These are phyloP conservation scores for Virgularia gustaviana DNA, from an alignment of 92 coral and sea anemone genomes.

Conservation along the genomic window DNA sequence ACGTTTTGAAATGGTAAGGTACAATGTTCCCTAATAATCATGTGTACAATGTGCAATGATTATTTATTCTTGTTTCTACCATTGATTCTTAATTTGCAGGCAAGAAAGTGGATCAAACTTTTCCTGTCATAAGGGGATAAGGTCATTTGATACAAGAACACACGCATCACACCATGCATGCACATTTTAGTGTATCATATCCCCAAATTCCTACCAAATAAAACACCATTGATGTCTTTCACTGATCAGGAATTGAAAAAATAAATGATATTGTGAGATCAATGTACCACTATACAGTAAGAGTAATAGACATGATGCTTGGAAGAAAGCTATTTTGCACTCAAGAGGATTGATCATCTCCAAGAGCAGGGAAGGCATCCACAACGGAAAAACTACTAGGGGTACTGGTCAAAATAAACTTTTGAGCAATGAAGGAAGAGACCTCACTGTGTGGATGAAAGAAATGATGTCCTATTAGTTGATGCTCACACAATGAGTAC, in stretches of 20 bases:
- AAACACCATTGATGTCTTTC: slow-evolving; percentile 8
- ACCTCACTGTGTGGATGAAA: slow-evolving; percentile 26
- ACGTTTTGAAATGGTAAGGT: no score
- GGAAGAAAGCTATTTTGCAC: slow-evolving; percentile 52
- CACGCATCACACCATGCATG: slow-evolving; percentile 35
- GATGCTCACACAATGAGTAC: slow-evolving; percentile 1
- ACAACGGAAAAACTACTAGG: slow-evolving; percentile 24
- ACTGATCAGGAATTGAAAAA: slow-evolving; percentile 57
- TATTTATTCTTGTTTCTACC: no score
- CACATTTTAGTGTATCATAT: slow-evolving; percentile 40
- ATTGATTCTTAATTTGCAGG: not conserved
- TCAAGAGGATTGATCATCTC: slow-evolving; percentile 50
- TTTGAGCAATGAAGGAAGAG: slow-evolving; percentile 48
- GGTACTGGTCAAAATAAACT: slow-evolving; percentile 45
- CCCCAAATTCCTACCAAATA: not conserved
- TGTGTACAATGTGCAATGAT: no score
- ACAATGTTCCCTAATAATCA: no score
- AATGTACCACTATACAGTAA: slow-evolving; percentile 48
- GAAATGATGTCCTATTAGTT: no score
- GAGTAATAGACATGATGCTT: slow-evolving; percentile 51
- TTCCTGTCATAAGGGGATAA: slow-evolving; percentile 17
- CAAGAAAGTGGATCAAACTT: slow-evolving; percentile 8
- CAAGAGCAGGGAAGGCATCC: slow-evolving; percentile 44
- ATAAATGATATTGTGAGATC: slow-evolving; percentile 43
- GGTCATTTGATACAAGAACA: slow-evolving; percentile 21